Evolutionary conservation across 2,888 invertebrate species (phyloP), one percentile per base, ranked within the genome.

Genomic region (Lissocephala sabroskyi): DNA sequence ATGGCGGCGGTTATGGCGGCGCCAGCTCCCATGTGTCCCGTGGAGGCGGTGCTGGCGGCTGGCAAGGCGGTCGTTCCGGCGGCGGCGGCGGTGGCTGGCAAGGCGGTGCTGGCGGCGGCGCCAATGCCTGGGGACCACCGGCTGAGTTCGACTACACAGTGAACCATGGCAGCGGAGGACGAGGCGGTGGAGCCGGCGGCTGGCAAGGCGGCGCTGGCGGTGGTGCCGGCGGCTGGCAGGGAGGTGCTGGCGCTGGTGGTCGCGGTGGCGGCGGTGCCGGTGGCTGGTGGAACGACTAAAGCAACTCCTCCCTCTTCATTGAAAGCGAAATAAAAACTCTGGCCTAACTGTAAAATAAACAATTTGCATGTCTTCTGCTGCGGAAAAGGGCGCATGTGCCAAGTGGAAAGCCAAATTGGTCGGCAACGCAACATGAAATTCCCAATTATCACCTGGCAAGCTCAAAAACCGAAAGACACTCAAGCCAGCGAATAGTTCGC

Each of bases 201-300:
- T 53, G 51, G 61, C 43, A 44, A 1, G 33, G 13, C 14, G 55
- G 53, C 11, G 45, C 33, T 14, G 26, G 37, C 13, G 46, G 37
- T 11, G 41, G 30, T 13, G 37, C 36, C 17, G 41, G 33, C 7
- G 28, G 56, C 43, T 10, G 56, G 59, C 28, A 49, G 49, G 66
- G 52, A 14, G 52, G 56, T 29, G 41, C 47, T 19, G 46, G 46
- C 5, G 57, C 45, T 29, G 44, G 58, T 7, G 52, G 19, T 17
- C 60, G 57, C 5, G 44, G 46, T 26, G 73, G 55, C 9, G 73
- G 49, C 4, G 49, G 68, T 56, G 67, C 67, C 35, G 35, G 35
- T 41, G 68, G 68, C 40, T 68, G 68, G 68, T 71, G 76, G 65
- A 67, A 71, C 52, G 76, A 71, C 19, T 75, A 62, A 45, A 13